phyloP scores from a whole-genome alignment of 2,888 invertebrate species.

The Agriopis aurantiaria region DNA sequence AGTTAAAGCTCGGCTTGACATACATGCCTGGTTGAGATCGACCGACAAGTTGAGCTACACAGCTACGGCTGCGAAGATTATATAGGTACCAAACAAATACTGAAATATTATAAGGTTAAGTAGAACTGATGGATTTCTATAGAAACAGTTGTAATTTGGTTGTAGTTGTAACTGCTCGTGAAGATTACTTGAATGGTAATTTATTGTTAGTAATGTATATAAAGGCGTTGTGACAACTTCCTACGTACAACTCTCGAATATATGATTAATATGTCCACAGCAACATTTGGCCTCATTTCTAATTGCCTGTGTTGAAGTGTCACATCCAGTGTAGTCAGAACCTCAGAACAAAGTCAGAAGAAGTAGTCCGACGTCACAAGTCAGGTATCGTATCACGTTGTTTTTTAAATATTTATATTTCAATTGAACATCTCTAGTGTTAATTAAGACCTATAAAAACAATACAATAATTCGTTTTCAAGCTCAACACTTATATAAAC shows the following conservation, averaged over 20 bases:
- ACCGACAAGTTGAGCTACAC: slow-evolving; percentile 1
- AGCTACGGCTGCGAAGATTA: background rate
- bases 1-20: background rate
- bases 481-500: no score
- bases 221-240: slow-evolving; percentile 2
- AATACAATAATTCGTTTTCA: no score
- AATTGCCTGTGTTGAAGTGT: background rate
- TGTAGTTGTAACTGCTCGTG: background rate
- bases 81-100: background rate
- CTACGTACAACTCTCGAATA: background rate
- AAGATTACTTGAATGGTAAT: background rate
- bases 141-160: background rate
- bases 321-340: no score
- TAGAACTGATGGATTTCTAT: background rate
- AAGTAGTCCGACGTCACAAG: slow-evolving; percentile 1
- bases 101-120: background rate
- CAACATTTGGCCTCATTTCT: background rate
- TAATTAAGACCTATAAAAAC: no score
- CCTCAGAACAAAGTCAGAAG: background rate
- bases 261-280: background rate
- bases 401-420: no score
- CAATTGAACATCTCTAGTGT: no score
- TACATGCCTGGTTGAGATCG: slow-evolving; percentile 3
- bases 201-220: background rate
- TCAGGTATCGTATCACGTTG: background rate